phyloP scores from a whole-genome alignment of 2,113 vertebrate species.

The Rhodinocichla rosea region DNA sequence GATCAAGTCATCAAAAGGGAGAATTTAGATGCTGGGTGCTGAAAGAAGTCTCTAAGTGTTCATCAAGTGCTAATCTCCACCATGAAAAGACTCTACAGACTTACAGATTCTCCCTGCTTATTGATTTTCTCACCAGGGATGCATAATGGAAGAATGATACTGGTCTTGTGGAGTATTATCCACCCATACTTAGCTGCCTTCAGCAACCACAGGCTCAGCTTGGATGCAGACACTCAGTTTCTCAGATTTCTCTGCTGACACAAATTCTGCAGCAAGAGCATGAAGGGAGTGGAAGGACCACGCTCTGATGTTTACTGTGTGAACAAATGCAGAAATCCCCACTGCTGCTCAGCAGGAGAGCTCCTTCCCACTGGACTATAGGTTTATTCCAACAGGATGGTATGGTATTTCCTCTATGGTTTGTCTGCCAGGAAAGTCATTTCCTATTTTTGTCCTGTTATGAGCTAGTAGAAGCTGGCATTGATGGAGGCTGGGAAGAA shows the following conservation, averaged over 20 bases:
- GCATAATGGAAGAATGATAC: conserved; percentile 6
- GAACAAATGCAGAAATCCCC: neutral
- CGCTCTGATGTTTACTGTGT: neutral
- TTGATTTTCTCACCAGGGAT: conserved; percentile 26
- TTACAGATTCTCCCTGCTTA: neutral
- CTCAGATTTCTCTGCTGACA: neutral
- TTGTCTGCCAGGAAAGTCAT: conserved; percentile 20
- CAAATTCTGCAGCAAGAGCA: neutral
- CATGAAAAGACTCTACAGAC: neutral
- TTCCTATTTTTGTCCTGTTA: conserved; percentile 53
- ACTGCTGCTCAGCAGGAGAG: neutral
- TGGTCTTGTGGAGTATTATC: neutral
- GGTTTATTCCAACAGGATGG: neutral
- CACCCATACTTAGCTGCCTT: neutral
- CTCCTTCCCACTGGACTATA: neutral
- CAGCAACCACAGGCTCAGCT: neutral
- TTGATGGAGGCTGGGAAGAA: conserved; percentile 24
- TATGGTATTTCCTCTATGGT: conserved; percentile 33
- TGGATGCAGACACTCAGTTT: neutral
- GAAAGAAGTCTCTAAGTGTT: neutral
- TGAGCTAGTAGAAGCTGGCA: conserved; percentile 37
- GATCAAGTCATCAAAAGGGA: neutral
- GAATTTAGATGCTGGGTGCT: neutral
- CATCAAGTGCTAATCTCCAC: neutral
- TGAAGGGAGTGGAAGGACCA: neutral